Percentiles rank a stretch among this genome's conserved stretches.
Evolutionary conservation across 2,797 vertebrate genomes (phyloP).

Genomic region (Nyctalus aviator): DNA sequence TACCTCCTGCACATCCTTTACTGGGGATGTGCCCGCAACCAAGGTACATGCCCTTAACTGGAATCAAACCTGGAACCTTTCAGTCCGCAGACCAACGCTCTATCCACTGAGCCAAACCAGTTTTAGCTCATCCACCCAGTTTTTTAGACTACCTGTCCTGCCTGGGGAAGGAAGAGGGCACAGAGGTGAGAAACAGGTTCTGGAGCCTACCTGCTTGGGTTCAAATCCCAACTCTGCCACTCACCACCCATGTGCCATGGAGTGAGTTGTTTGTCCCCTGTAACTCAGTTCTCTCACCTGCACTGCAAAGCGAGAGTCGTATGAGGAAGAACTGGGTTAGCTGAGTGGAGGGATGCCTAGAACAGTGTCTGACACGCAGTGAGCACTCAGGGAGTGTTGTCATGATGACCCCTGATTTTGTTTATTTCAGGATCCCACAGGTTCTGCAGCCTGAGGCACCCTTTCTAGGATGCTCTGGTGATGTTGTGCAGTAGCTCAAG

Average conservation of each 20-base stretch:
- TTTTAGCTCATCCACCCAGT: neutral
- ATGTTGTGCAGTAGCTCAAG: neutral
- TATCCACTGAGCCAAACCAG: too few relatives aligned
- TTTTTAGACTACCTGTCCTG: neutral
- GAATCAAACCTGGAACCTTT: too few relatives aligned
- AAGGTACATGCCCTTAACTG: too few relatives aligned
- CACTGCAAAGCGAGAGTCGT: neutral
- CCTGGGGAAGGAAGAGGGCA: neutral
- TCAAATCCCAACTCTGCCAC: neutral
- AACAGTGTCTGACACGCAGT: neutral
- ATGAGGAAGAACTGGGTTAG: neutral
- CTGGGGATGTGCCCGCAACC: too few relatives aligned
- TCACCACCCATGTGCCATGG: neutral
- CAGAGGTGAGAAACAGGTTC: neutral
- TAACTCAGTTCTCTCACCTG: neutral
- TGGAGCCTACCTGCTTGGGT: neutral
- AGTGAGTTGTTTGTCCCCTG: neutral
- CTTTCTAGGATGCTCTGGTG: neutral
- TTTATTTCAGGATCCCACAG: neutral
- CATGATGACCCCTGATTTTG: rapidly evolving
- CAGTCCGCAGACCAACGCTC: too few relatives aligned
- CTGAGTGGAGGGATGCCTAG: neutral
- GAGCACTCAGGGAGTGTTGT: neutral
- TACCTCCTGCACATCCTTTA: too few relatives aligned
- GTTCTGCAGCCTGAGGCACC: rapidly evolving